These are phyloP conservation scores for Lates japonicus DNA, from an alignment of 2,797 vertebrate species.

Conservation along the genomic window DNA sequence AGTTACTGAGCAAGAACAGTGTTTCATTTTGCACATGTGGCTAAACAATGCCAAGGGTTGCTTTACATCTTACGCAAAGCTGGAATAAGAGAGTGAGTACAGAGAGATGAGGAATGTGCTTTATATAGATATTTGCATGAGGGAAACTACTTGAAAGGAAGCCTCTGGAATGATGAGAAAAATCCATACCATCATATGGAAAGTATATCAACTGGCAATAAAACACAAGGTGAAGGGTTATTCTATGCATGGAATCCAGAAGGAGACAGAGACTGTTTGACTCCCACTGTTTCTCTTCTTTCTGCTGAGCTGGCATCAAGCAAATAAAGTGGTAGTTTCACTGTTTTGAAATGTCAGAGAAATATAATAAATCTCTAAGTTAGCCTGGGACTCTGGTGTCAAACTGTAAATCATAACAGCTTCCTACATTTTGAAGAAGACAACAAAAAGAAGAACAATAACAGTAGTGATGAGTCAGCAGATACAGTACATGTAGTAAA, in stretches of 20 bases:
- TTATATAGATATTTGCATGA: constrained; percentile 3
- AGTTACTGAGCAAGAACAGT: constrained; percentile 20
- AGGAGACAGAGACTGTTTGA: background rate
- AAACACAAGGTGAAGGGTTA: constrained; percentile 16
- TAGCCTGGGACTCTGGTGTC: background rate
- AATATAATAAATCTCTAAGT: constrained; percentile 13
- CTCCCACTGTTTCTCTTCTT: constrained; percentile 1
- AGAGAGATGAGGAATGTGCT: constrained; percentile 19
- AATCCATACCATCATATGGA: constrained; percentile 52
- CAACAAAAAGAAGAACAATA: constrained; percentile 34
- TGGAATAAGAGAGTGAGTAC: constrained; percentile 6
- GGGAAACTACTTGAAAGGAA: constrained; percentile 14
- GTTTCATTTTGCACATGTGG: constrained; percentile 76
- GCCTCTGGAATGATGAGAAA: constrained; percentile 22
- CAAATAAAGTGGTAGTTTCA: constrained; percentile 18
- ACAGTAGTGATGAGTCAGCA: constrained; percentile 16
- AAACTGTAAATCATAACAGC: constrained; percentile 43
- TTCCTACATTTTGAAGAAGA: constrained; percentile 50
- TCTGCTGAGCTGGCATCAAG: constrained; percentile 21
- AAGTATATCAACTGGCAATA: constrained; percentile 46
- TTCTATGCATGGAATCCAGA: constrained; percentile 22
- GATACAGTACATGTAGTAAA: background rate
- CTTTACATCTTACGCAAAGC: constrained; percentile 39
- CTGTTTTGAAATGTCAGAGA: constrained; percentile 1
- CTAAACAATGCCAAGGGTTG: constrained; percentile 44